These are phyloP conservation scores for Anarrhichthys ocellatus DNA, from an alignment of 2,113 vertebrate genomes.

Conservation along the genomic window DNA sequence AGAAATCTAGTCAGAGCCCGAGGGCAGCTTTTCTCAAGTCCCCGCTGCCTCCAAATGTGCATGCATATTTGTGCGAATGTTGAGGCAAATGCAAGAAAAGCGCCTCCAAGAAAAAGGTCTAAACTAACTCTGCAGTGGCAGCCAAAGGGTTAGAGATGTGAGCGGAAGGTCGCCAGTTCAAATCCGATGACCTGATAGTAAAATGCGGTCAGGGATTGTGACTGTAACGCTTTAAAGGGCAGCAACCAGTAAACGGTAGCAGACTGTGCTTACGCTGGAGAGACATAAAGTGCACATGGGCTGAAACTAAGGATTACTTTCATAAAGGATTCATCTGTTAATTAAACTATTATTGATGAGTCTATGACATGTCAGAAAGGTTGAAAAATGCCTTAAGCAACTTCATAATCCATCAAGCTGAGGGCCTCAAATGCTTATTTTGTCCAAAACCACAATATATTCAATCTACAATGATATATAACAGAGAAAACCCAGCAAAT, in stretches of 20 bases:
- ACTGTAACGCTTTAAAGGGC: background rate
- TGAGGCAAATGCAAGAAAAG: slow-evolving; percentile 1
- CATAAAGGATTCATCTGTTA: background rate
- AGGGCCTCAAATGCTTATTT: background rate
- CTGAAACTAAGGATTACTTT: background rate
- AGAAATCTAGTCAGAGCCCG: slow-evolving; percentile 11
- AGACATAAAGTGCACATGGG: background rate
- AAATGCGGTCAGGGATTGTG: background rate
- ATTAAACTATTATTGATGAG: background rate
- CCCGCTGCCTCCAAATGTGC: slow-evolving; percentile 12
- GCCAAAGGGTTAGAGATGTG: background rate
- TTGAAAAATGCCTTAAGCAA: background rate
- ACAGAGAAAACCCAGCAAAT: background rate
- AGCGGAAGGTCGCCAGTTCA: slow-evolving; percentile 15
- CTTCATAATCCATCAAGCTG: background rate
- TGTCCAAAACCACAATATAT: background rate
- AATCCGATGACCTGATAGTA: slow-evolving; percentile 11
- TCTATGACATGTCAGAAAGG: background rate
- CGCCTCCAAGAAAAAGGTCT: background rate
- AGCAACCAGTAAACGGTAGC: background rate
- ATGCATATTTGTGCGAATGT: background rate
- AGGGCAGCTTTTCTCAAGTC: slow-evolving; percentile 7
- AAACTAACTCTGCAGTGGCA: slow-evolving; percentile 1
- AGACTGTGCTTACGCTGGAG: background rate
- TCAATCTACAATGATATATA: background rate